A percentile compares a stretch with the other conserved stretches of the same genome.
phyloP scores from a whole-genome alignment of 2,113 vertebrate species.

The Neogobius melanostomus region DNA sequence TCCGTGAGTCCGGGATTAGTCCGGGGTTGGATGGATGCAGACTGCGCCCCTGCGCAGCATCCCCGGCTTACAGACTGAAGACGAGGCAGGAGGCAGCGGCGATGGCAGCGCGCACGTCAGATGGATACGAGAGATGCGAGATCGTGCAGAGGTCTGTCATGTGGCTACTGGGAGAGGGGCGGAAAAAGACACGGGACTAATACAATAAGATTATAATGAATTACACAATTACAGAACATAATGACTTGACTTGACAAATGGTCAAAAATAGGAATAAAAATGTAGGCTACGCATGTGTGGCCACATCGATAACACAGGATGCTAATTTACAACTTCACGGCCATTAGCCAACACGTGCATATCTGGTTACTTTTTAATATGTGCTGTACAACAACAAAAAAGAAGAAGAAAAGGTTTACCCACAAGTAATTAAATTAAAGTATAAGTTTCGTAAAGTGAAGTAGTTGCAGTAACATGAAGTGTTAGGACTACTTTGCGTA shows the following conservation, averaged over 20 bases:
- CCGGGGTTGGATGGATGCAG: constrained; percentile 27
- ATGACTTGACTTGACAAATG: too few species aligned
- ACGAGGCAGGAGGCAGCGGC: constrained; percentile 28
- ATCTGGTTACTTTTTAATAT: too few species aligned
- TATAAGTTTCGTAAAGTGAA: not conserved
- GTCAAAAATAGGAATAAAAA: too few species aligned
- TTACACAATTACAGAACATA: too few species aligned
- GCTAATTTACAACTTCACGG: not conserved
- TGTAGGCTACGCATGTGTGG: not conserved
- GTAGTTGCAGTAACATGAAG: not conserved
- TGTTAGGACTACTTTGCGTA: not conserved
- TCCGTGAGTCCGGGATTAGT: constrained; percentile 3
- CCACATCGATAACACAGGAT: not conserved
- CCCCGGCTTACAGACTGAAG: not conserved
- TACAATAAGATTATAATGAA: too few species aligned
- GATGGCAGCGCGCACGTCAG: constrained; percentile 39
- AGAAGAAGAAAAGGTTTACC: too few species aligned
- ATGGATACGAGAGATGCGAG: constrained; percentile 24
- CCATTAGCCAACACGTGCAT: not conserved
- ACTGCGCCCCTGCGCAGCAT: constrained; percentile 54
- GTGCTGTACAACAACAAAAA: too few species aligned
- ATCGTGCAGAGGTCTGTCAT: constrained; percentile 10
- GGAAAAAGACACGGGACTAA: too few species aligned
- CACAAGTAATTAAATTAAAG: too few species aligned
- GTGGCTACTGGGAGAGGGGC: not conserved